Evolutionary conservation across 2,113 vertebrate genomes (phyloP), one percentile per base, ranked within the genome.

Genomic region (Gyps fulvus): DNA sequence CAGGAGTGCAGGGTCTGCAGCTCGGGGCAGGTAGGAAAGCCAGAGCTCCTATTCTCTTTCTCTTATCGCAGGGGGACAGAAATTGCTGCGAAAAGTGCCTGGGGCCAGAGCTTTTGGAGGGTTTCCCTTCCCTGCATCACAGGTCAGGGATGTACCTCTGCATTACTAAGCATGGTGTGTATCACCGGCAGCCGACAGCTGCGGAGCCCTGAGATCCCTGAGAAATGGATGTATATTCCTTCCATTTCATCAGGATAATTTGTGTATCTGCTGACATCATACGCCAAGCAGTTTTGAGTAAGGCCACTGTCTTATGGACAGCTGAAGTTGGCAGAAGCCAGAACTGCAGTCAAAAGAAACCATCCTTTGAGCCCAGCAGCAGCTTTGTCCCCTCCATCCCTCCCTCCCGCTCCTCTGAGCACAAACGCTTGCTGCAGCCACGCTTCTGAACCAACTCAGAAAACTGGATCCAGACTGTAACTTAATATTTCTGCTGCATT

Each of bases 341-440:
- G 58, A 86, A 49, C n/a, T 61, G 29, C 8, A n/a, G 47, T 23
- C 20, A 27, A 47, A 85, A 71, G 14, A 65, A 84, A 14, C 43
- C 26, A 4, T 23, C 74, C 9, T 17, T 77, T 63, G 34, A 82
- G 32, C 40, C 38, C 62, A 43, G 55, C 26, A 23, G 49, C 50
- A 59, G 31, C 22, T 71, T 81, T 55, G 31, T 40, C n/a, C 45
- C 1, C 1, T 49, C 23, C 45, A 9, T 71, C 45, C 15, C 25
- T 71, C 45, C 7, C 6, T 66, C 14, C 10, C 2, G 1, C 27
- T 43, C 22, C 63, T 43, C 85, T 59, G 50, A 70, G 19, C 36
- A 32, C 29, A 32, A 62, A 10, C 0, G 0, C 27, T 69, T 27
- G 34, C 67, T 58, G 57, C 55, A 59, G n/a, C 63, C 20, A 6